phyloP scores from a whole-genome alignment of 37 sponge, comb jelly and placozoan species.

The Theonella swinhoei region DNA sequence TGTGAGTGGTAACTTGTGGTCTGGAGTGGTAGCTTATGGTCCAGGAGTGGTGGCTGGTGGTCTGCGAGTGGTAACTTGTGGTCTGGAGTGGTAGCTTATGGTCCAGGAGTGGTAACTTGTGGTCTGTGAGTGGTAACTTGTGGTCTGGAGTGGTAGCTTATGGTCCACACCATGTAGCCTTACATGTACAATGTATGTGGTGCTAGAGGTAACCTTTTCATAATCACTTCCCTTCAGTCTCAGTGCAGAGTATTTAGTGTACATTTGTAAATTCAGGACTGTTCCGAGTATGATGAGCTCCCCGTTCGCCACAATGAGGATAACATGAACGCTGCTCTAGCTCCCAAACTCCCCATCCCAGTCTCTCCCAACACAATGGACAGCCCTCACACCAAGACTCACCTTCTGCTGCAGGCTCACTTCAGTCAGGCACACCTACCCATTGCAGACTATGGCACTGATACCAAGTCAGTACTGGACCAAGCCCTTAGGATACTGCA shows the following conservation, averaged over 20 bases:
- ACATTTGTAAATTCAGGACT: conserved; percentile 76
- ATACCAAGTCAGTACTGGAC: conserved; percentile 96
- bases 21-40: too few species aligned
- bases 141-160: too few species aligned
- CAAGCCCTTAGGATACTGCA: conserved; percentile 96
- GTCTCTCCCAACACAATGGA: conserved; percentile 73
- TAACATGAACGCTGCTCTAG: conserved; percentile 76
- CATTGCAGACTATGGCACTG: conserved; percentile 94
- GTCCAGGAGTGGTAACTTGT: too few species aligned
- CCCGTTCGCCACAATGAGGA: conserved; percentile 99
- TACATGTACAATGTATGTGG: too few species aligned
- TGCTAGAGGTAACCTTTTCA: too few species aligned
- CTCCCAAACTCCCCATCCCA: conserved; percentile 70
- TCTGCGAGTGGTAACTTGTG: too few species aligned
- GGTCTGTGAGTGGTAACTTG: too few species aligned
- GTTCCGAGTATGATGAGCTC: conserved; percentile 92
- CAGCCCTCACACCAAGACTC: conserved; percentile 94
- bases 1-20: neutral
- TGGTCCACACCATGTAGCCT: too few species aligned
- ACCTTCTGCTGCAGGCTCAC: conserved; percentile 94
- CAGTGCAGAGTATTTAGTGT: too few species aligned
- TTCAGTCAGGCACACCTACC: conserved; percentile 83
- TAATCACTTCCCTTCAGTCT: too few species aligned
- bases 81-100: too few species aligned
- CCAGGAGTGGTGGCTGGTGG: too few species aligned